Conservation (phyloP, 2,113 vertebrate species). For the Cavia aperea region DNA sequence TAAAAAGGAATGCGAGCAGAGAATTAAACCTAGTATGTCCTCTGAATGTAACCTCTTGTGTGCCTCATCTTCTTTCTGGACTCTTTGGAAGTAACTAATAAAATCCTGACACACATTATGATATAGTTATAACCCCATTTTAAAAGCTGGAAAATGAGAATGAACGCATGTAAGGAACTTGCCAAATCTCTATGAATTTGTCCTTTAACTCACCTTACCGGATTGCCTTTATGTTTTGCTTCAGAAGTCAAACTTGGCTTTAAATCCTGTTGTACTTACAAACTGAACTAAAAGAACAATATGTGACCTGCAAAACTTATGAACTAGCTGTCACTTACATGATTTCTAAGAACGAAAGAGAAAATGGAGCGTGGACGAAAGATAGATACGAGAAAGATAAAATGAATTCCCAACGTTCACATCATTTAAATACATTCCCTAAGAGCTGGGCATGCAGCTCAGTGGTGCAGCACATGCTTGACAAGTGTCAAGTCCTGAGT, state of each 20-base stretch:
- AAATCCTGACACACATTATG: not conserved
- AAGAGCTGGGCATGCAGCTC: not conserved
- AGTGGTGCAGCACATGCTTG: too few relatives aligned
- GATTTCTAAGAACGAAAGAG: not conserved
- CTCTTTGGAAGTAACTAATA: not conserved
- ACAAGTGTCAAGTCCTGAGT: not conserved
- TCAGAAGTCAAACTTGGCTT: not conserved
- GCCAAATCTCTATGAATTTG: not conserved
- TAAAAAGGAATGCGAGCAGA: not conserved
- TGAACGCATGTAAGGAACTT: not conserved
- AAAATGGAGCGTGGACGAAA: not conserved
- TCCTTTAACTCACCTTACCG: not conserved
- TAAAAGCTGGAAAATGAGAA: not conserved
- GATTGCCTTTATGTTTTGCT: not conserved
- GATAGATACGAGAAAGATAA: not conserved
- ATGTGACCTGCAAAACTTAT: not conserved
- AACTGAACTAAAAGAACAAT: not conserved
- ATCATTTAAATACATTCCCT: not conserved
- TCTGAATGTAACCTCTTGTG: not conserved
- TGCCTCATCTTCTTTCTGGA: not conserved
- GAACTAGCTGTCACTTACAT: not conserved
- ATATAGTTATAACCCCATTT: not conserved
- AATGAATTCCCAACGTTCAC: not conserved
- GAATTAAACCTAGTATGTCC: not conserved
- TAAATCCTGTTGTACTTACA: not conserved